A percentile compares a stretch with the other conserved stretches of the same genome.
Conservation (phyloP, 2,797 vertebrate genomes). For the Vespertilio murinus region DNA sequence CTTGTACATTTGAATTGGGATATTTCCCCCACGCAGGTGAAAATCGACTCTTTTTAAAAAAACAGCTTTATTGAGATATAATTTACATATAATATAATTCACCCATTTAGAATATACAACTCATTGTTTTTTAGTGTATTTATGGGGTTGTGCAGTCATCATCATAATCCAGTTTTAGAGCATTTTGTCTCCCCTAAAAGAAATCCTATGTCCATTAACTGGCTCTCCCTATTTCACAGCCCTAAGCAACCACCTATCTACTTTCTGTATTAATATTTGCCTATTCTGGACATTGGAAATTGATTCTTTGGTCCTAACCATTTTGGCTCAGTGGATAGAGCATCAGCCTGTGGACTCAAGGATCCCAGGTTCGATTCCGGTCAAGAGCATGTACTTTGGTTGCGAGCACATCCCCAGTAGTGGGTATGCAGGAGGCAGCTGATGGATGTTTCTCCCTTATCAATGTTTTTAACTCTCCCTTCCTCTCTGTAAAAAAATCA, state of each 20-base stretch:
- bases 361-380: too few relatives aligned
- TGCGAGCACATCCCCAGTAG: too few relatives aligned
- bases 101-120: conserved; percentile 6
- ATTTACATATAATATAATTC: background rate
- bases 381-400: too few relatives aligned
- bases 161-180: background rate
- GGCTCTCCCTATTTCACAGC: background rate
- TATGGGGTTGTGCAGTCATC: background rate
- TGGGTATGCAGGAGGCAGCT: too few relatives aligned
- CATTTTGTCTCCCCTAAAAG: background rate
- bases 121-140: background rate
- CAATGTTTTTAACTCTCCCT: too few relatives aligned
- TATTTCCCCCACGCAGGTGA: background rate
- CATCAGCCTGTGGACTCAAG: too few relatives aligned
- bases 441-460: too few relatives aligned
- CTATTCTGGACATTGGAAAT: background rate
- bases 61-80: background rate
- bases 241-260: background rate
- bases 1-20: background rate
- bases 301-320: background rate
- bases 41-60: background rate
- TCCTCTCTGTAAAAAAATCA: too few relatives aligned
- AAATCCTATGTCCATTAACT: background rate
- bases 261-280: background rate
- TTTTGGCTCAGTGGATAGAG: too few relatives aligned